These are phyloP conservation scores for Pseudeuparius sepicola DNA, from an alignment of 2,888 invertebrate genomes.

Conservation along the genomic window DNA sequence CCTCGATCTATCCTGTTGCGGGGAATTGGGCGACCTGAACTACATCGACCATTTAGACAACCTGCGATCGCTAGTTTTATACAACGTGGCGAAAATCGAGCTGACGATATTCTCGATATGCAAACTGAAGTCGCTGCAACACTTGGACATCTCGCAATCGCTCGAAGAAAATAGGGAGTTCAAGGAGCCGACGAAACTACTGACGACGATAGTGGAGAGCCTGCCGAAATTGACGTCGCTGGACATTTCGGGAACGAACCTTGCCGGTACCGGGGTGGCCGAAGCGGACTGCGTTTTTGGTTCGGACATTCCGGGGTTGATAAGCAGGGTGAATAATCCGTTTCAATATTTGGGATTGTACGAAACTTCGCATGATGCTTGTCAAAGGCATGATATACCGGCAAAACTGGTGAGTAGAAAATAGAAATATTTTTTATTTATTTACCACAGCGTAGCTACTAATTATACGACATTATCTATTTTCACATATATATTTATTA, in stretches of 20 bases:
- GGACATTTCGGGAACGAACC: conserved; percentile 93
- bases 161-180: conserved; percentile 60
- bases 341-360: conserved; percentile 88
- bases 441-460: too few species aligned
- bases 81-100: conserved; percentile 64
- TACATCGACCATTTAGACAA: conserved; percentile 56
- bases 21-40: conserved; percentile 52
- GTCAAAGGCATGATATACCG: conserved; percentile 83
- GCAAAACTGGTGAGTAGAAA: conserved; percentile 63
- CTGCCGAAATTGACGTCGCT: conserved; percentile 70
- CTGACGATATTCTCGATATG: conserved; percentile 53
- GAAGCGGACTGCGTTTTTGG: conserved; percentile 38
- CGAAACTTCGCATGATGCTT: conserved; percentile 81
- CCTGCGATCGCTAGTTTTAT: conserved; percentile 65
- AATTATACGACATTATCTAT: too few species aligned
- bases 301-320: conserved; percentile 84
- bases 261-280: conserved; percentile 77
- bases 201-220: conserved; percentile 60
- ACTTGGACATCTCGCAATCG: conserved; percentile 78
- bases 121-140: conserved; percentile 48
- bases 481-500: too few species aligned
- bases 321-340: conserved; percentile 61
- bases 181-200: conserved; percentile 59
- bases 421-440: too few species aligned
- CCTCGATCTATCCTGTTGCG: conserved; percentile 62